Evolutionary conservation across 2,113 vertebrate species (phyloP).

Genomic region (Tyto alba): DNA sequence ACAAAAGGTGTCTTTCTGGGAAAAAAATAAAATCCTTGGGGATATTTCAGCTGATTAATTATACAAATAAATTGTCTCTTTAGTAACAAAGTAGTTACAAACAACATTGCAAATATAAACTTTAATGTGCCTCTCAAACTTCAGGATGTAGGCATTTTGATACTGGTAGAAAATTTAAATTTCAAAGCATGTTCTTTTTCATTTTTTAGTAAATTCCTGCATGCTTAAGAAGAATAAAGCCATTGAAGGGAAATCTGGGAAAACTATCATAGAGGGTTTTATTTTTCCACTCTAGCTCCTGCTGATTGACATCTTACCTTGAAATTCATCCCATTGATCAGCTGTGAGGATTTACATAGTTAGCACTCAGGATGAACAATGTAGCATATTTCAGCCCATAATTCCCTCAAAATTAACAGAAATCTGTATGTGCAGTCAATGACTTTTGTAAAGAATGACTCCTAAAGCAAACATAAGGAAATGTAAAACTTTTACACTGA

Average conservation of each 20-base stretch:
- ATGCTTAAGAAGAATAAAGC: not conserved
- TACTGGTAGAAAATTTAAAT: constrained; percentile 3
- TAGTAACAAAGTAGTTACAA: constrained; percentile 11
- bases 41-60: constrained; percentile 61
- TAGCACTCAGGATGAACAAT: not conserved
- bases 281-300: not conserved
- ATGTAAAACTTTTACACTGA: not conserved
- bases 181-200: constrained; percentile 1
- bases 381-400: not conserved
- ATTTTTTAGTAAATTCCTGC: not conserved
- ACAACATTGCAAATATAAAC: constrained; percentile 17
- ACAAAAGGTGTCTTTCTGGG: constrained; percentile 16
- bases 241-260: not conserved
- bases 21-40: not conserved
- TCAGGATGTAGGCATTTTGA: not conserved
- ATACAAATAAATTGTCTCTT: constrained; percentile 56
- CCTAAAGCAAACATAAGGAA: not conserved
- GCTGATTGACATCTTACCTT: not conserved
- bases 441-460: not conserved
- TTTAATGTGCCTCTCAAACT: constrained; percentile 5
- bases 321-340: not conserved
- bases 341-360: not conserved
- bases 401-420: not conserved
- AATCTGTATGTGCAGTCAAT: not conserved
- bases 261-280: not conserved